These are phyloP conservation scores for Eurypyga helias DNA, from an alignment of 2,113 vertebrate species.

Conservation along the genomic window DNA sequence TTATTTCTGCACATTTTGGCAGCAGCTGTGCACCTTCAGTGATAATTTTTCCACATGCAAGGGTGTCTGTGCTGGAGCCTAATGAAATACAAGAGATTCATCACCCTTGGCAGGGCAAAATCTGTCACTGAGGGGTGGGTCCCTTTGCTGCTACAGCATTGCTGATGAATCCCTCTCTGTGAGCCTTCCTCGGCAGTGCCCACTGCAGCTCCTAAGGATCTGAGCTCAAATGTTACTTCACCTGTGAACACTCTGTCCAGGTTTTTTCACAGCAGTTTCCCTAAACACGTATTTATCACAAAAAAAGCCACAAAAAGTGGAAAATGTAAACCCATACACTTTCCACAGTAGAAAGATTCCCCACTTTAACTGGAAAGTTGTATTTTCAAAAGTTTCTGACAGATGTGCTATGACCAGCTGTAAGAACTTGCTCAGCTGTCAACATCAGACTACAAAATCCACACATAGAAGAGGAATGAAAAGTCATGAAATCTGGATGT, in stretches of 20 bases:
- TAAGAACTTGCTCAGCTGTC: background rate
- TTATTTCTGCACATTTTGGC: conserved; percentile 37
- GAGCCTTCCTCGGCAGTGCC: fast-evolving
- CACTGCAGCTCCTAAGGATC: background rate
- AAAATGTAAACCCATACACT: background rate
- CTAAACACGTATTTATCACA: background rate
- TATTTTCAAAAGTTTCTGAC: background rate
- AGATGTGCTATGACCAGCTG: background rate
- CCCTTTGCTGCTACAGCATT: background rate
- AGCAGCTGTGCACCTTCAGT: background rate
- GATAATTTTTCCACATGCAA: background rate
- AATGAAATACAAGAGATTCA: background rate
- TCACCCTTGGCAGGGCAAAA: background rate
- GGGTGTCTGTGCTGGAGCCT: background rate
- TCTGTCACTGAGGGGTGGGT: background rate
- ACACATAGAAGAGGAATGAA: background rate
- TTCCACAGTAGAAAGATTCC: background rate
- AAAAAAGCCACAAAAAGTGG: background rate
- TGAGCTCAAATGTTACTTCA: background rate
- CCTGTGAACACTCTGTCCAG: background rate
- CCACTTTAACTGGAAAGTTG: background rate
- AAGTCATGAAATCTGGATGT: background rate
- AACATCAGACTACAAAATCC: background rate
- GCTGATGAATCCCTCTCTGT: background rate
- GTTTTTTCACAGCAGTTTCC: background rate